These are phyloP conservation scores for Palythoa heliodiscus DNA, from an alignment of 92 coral and sea anemone species.

Conservation along the genomic window DNA sequence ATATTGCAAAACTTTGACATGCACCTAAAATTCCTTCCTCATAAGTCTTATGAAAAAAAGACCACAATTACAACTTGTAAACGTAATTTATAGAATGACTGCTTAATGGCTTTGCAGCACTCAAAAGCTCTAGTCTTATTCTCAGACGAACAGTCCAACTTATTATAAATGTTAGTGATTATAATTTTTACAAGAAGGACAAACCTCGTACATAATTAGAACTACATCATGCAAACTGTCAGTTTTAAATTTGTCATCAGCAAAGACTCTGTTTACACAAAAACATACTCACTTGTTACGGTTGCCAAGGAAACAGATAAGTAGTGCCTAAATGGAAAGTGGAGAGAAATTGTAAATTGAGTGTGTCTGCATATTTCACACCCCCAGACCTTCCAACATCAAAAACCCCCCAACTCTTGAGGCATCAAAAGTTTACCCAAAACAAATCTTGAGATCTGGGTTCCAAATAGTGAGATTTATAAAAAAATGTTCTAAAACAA, in stretches of 20 bases:
- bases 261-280: neutral
- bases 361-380: neutral
- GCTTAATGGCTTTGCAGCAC: too few relatives aligned
- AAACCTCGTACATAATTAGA: neutral
- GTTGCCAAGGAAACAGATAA: conserved; percentile 52
- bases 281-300: conserved; percentile 41
- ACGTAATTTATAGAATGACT: too few relatives aligned
- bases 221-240: too few relatives aligned
- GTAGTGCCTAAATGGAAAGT: conserved; percentile 44
- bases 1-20: too few relatives aligned
- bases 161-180: too few relatives aligned
- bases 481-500: too few relatives aligned
- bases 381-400: neutral
- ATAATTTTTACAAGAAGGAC: too few relatives aligned
- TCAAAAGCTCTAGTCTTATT: neutral
- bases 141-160: neutral
- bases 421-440: neutral
- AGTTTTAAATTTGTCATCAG: conserved; percentile 18
- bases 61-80: too few relatives aligned
- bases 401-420: too few relatives aligned
- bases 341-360: conserved; percentile 35
- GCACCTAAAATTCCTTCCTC: neutral
- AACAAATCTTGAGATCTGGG: neutral
- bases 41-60: too few relatives aligned
- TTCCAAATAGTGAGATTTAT: too few relatives aligned